Conservation (phyloP, 2,797 vertebrate genomes). For the Melanotaenia nigrans region DNA sequence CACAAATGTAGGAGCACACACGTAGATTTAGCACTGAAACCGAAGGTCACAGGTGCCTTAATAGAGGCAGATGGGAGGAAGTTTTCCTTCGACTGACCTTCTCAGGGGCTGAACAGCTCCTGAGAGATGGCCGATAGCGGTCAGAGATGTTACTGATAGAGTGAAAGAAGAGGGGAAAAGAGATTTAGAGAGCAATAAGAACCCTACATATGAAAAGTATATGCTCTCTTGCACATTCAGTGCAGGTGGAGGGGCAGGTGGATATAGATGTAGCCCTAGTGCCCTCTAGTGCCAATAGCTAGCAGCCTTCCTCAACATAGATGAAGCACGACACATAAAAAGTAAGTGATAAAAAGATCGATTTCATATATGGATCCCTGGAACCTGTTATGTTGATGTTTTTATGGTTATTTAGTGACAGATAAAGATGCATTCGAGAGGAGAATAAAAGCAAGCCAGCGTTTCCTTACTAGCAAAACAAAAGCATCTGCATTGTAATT, state of each 20-base stretch:
- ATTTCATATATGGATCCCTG: neutral
- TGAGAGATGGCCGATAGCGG: slow-evolving; percentile 56
- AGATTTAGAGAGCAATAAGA: slow-evolving; percentile 71
- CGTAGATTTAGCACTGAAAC: slow-evolving; percentile 24
- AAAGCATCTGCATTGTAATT: slow-evolving; percentile 5
- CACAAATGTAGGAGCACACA: slow-evolving; percentile 3
- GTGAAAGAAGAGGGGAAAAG: slow-evolving; percentile 64
- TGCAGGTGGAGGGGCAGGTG: slow-evolving; percentile 47
- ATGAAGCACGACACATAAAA: slow-evolving; percentile 1
- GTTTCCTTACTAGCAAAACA: neutral
- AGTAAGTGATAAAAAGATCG: slow-evolving; percentile 2
- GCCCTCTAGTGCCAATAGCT: slow-evolving; percentile 82
- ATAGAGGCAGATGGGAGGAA: slow-evolving; percentile 63
- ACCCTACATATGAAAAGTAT: slow-evolving; percentile 69
- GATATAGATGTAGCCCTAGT: slow-evolving; percentile 74
- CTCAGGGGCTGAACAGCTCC: slow-evolving; percentile 67
- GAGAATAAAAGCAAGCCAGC: neutral
- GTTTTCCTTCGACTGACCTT: slow-evolving; percentile 79
- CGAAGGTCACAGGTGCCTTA: slow-evolving; percentile 69
- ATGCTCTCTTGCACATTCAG: slow-evolving; percentile 51
- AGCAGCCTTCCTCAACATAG: slow-evolving; percentile 12
- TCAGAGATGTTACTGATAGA: slow-evolving; percentile 69
- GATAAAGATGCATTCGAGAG: neutral
- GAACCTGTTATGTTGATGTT: slow-evolving; percentile 6
- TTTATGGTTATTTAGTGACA: slow-evolving; percentile 6